Percentiles rank a stretch among this genome's conserved stretches.
Evolutionary conservation across 2,797 vertebrate genomes (phyloP).

Genomic region (Takifugu ocellatus): DNA sequence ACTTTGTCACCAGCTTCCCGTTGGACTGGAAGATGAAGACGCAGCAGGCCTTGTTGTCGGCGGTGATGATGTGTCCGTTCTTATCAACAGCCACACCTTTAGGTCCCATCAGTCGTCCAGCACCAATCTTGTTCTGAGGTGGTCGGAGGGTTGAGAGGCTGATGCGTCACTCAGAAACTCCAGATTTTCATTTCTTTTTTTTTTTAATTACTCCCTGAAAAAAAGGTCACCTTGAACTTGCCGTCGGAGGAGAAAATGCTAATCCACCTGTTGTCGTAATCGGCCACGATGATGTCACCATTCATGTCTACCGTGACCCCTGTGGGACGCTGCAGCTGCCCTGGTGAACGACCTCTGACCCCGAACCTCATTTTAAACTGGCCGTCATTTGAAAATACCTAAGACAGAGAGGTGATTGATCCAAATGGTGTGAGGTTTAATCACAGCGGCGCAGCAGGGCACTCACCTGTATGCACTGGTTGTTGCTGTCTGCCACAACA

Average conservation of each 20-base stretch:
- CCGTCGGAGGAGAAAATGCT: constrained; percentile 96
- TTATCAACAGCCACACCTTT: constrained; percentile 93
- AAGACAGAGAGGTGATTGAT: too few relatives aligned
- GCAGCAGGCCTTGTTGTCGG: constrained; percentile 96
- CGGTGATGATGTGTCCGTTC: constrained; percentile 94
- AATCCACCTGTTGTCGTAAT: constrained; percentile 98
- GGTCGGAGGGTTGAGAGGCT: neutral
- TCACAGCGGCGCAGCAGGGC: neutral
- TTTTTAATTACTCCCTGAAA: neutral
- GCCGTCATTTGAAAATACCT: constrained; percentile 94
- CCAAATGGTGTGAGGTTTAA: too few relatives aligned
- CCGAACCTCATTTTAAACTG: constrained; percentile 95
- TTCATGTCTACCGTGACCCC: constrained; percentile 91
- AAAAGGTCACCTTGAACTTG: constrained; percentile 86
- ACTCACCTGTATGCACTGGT: constrained; percentile 91
- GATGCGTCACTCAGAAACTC: neutral
- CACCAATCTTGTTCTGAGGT: constrained; percentile 88
- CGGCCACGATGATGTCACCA: constrained; percentile 92
- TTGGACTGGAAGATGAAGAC: constrained; percentile 97
- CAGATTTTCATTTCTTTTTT: neutral
- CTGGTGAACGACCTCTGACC: constrained; percentile 90
- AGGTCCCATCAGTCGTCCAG: constrained; percentile 91
- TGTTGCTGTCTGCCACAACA: constrained; percentile 96
- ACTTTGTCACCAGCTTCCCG: constrained; percentile 93
- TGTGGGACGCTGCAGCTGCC: constrained; percentile 93